Base-by-base conservation (phyloP, 2,888 invertebrate genomes). In the Orthosia incerta region DNA sequence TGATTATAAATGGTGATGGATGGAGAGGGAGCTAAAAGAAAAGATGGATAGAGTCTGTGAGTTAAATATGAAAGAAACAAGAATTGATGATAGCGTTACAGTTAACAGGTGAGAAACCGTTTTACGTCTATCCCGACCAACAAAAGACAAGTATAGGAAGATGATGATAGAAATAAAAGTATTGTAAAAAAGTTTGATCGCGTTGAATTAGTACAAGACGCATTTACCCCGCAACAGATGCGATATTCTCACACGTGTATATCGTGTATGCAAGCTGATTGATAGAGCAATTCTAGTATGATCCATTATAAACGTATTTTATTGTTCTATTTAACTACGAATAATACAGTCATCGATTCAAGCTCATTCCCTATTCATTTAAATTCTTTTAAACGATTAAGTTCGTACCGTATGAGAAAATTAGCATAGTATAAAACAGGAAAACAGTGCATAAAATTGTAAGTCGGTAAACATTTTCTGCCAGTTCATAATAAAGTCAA, bases 401-500 rank as follows among this genome's bases (percentile, higher is more conserved):
- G 26, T 11, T 46, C 15, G 0, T 39, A 57, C 16, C 15, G 0
- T 39, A 57, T 23, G 3, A 39, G 3, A 15, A 71, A 53, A 61
- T 46, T 5, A 16, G 16, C 1, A 23, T 31, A 20, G 0, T 12
- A n/a, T 20, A 16, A 15, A 23, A 5, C 13, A 20, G 2, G 13
- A 45, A 55, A 53, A 26, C 15, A 12, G 13, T 53, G 26, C 18
- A 26, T 45, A 46, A 16, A 39, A 4, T 75, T 46, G 60, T 81
- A 48, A 48, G 13, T 26, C 15, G 7, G 18, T 51, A 26, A 56
- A 61, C 20, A 63, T 50, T 53, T 39, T 39, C 26, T 26, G 20
- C 15, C 15, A 72, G 56, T 23, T 26, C 15, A 59, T 66, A 66
- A 18, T 60, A 20, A 69, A 70, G 56, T 76, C 56, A 16, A 75